phyloP scores from a whole-genome alignment of 2,888 invertebrate genomes.

The Drosophila cognata region DNA sequence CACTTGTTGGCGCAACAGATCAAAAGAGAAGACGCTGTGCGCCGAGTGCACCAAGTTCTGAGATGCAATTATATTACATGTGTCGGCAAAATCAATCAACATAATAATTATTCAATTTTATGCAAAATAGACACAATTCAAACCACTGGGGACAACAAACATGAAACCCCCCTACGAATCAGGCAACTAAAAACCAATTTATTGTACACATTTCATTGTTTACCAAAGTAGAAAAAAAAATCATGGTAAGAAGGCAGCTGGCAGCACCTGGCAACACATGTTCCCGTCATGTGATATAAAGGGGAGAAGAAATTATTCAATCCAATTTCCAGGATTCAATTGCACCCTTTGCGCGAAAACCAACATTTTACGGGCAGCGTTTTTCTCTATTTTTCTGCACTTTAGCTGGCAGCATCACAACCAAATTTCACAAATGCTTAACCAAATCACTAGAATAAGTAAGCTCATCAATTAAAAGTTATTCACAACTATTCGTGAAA shows the following conservation, averaged over 20 bases:
- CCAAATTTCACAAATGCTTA: not conserved
- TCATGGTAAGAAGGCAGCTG: slow-evolving; percentile 6
- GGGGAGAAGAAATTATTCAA: not conserved
- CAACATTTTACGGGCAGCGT: not conserved
- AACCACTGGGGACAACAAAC: slow-evolving; percentile 28
- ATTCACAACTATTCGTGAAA: not conserved
- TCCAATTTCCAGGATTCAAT: not conserved
- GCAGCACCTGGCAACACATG: slow-evolving; percentile 45
- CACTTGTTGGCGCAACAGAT: slow-evolving; percentile 66
- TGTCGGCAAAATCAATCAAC: slow-evolving; percentile 33
- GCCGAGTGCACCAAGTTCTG: slow-evolving; percentile 2
- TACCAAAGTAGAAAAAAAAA: not conserved
- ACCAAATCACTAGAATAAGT: not conserved
- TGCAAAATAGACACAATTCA: slow-evolving; percentile 33
- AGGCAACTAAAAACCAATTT: slow-evolving; percentile 25
- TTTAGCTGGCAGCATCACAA: not conserved
- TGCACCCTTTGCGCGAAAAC: not conserved
- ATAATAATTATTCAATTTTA: slow-evolving; percentile 24
- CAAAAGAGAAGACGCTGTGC: slow-evolving; percentile 50
- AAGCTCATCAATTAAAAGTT: not conserved
- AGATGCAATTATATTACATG: slow-evolving; percentile 2
- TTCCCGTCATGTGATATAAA: slow-evolving; percentile 2
- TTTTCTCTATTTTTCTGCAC: not conserved
- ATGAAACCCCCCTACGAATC: not conserved
- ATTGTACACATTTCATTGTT: slow-evolving; percentile 18